Evolutionary conservation across 2,888 invertebrate species (phyloP), one percentile per base, ranked within the genome.

Genomic region (Calliopum simillimum): DNA sequence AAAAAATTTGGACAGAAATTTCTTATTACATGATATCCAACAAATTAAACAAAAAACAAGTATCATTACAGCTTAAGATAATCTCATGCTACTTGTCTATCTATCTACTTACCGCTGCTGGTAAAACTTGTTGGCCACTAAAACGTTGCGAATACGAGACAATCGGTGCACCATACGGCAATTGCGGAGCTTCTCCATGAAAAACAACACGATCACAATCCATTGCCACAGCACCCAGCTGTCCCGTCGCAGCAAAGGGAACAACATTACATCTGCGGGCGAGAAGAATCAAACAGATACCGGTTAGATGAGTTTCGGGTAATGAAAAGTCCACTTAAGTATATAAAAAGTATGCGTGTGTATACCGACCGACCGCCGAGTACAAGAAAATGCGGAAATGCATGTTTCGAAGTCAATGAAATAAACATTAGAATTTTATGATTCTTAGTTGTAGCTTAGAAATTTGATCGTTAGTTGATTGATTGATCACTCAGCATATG

Each of bases 191-290:
- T 82, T 96, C 95, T 5, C 91, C 91, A 33, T 91, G 88, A 80
- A 96, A 95, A 41, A 95, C 93, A 25, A 94, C 91, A 11, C 90
- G 87, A 87, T 96, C 95, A 84, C 96, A 96, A 85, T 96, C 90
- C 89, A 95, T 91, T 77, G 90, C 87, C 75, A 95, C 91, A 68
- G 90, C 86, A 59, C 85, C 84, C 49, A 86, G 83, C 69, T 87
- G 86, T 74, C 88, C 89, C 56, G 87, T 86, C 25, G 89, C 87
- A 16, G 88, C 88, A 75, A 85, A 85, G 68, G 88, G 82, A 77
- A 87, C 86, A 71, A 86, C 83, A 79, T 85, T 84, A 80, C 90
- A 90, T 72, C 90, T 90, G 75, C 77, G 76, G 78, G 51, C 12
- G 21, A 3, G 11, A 23, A 61, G 46, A 47, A 64, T 41, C 16